These are phyloP conservation scores for Beaufortia kweichowensis DNA, from an alignment of 2,113 vertebrate genomes.

Conservation along the genomic window DNA sequence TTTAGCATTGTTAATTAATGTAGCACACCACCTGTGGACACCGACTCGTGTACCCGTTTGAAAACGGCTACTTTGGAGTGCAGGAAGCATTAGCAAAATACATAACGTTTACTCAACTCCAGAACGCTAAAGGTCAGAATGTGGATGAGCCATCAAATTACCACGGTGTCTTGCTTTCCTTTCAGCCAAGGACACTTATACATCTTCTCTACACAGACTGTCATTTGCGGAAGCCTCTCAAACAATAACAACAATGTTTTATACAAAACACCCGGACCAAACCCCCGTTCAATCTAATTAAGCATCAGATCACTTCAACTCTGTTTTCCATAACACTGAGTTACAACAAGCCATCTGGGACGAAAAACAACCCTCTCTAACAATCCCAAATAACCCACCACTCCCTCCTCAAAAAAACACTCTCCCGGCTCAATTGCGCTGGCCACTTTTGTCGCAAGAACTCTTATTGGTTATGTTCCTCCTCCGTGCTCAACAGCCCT, in stretches of 20 bases:
- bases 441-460: conserved; percentile 10
- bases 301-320: conserved; percentile 45
- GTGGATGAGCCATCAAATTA: conserved; percentile 33
- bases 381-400: background rate
- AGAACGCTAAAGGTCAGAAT: conserved; percentile 39
- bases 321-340: conserved; percentile 26
- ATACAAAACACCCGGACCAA: background rate
- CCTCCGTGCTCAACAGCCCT: conserved; percentile 5
- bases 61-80: background rate
- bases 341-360: conserved; percentile 45
- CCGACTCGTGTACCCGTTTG: background rate
- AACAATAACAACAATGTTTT: conserved; percentile 17
- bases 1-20: background rate
- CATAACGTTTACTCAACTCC: conserved; percentile 24
- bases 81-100: background rate
- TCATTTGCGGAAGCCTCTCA: conserved; percentile 24
- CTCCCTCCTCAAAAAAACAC: background rate
- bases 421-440: background rate
- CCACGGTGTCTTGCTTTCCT: background rate
- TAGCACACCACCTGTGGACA: background rate
- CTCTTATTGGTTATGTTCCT: conserved; percentile 25
- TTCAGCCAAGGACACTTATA: conserved; percentile 25
- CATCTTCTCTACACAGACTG: background rate
- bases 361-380: conserved; percentile 23
- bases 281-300: conserved; percentile 42